Conservation (phyloP, 2,888 invertebrate genomes). For the Rhopalosiphum nymphaeae region DNA sequence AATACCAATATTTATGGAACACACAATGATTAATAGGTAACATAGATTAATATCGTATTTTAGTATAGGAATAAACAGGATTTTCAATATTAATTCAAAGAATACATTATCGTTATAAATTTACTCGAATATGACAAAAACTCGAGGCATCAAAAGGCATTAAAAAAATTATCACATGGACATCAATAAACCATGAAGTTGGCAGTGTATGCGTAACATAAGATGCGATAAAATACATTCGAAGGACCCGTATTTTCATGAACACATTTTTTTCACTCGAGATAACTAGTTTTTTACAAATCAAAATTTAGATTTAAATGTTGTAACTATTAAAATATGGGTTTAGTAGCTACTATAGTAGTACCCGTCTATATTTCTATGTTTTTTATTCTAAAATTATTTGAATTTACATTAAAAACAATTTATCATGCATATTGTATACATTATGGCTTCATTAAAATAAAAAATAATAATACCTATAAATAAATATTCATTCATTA, state of each 20-base stretch:
- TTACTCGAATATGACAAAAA: constrained; percentile 7
- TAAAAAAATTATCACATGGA: constrained; percentile 14
- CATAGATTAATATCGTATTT: constrained; percentile 4
- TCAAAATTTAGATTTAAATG: background rate
- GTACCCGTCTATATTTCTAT: background rate
- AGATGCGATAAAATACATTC: background rate
- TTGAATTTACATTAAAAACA: background rate
- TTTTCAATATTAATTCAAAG: background rate
- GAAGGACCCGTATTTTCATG: constrained; percentile 14
- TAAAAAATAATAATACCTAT: background rate
- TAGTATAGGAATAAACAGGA: constrained; percentile 19
- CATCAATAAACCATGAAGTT: background rate
- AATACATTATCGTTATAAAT: constrained; percentile 17
- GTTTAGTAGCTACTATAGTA: background rate
- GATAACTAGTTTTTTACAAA: constrained; percentile 26
- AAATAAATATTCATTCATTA: background rate
- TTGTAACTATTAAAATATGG: background rate
- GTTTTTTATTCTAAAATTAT: background rate
- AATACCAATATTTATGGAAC: background rate
- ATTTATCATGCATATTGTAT: background rate
- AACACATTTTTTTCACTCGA: background rate
- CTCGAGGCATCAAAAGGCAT: constrained; percentile 18
- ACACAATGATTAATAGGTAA: constrained; percentile 4
- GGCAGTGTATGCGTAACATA: constrained; percentile 15
- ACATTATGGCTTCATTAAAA: background rate